Conservation (phyloP, 1,140 invertebrate genomes). For the Leptinotarsa undecemlineata region DNA sequence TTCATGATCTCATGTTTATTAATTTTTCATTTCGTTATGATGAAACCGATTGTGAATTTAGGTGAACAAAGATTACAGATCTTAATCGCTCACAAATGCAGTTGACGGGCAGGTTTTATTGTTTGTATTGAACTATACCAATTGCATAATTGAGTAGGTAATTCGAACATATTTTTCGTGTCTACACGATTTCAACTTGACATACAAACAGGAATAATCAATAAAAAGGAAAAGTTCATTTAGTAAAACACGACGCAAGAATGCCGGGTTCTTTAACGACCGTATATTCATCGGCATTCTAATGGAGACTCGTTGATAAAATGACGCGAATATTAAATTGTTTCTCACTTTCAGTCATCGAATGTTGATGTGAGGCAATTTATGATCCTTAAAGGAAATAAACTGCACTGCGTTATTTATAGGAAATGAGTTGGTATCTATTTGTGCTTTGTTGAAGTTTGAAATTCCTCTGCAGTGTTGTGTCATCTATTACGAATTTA, state of each 20-base stretch:
- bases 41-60: conserved; percentile 1
- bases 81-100: neutral
- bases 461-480: neutral
- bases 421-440: neutral
- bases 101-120: neutral
- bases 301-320: neutral
- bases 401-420: neutral
- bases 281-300: neutral
- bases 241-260: conserved; percentile 11
- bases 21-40: neutral
- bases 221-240: conserved; percentile 26
- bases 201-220: conserved; percentile 19
- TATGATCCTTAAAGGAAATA: neutral
- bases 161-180: neutral
- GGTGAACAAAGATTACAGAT: neutral
- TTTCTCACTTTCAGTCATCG: neutral
- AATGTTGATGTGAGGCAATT: neutral
- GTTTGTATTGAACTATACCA: neutral
- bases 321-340: neutral
- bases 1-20: too few relatives aligned
- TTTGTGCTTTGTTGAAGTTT: neutral
- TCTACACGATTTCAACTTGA: conserved; percentile 20
- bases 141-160: conserved; percentile 11
- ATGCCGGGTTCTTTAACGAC: neutral
- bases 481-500: neutral